A percentile compares a stretch with the other conserved stretches of the same genome.
Evolutionary conservation across 2,888 invertebrate species (phyloP).

Genomic region (Eulithis testata): DNA sequence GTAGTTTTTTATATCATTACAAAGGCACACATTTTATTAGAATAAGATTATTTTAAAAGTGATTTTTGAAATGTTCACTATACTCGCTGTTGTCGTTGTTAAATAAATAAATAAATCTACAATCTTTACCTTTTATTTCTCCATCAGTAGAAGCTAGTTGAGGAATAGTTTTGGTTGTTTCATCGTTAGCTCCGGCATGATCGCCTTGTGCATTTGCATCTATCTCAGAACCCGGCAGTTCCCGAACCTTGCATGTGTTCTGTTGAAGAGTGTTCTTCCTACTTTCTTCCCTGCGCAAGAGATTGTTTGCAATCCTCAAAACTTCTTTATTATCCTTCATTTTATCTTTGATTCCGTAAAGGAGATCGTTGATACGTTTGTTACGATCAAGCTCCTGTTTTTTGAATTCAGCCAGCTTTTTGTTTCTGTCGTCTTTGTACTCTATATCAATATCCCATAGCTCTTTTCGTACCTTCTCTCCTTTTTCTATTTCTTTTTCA

Average conservation of each 20-base stretch:
- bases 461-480: slow-evolving; percentile 57
- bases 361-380: slow-evolving; percentile 65
- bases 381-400: slow-evolving; percentile 61
- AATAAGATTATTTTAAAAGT: too few relatives aligned
- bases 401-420: slow-evolving; percentile 53
- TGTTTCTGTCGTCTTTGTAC: slow-evolving; percentile 50
- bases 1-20: too few relatives aligned
- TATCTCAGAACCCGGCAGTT: slow-evolving; percentile 44
- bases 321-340: slow-evolving; percentile 79
- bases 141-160: slow-evolving; percentile 15
- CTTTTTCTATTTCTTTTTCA: slow-evolving; percentile 32
- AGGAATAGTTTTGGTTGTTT: slow-evolving; percentile 14
- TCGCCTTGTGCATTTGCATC: slow-evolving; percentile 69
- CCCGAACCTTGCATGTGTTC: slow-evolving; percentile 44
- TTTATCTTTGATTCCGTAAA: slow-evolving; percentile 73
- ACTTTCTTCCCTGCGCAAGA: slow-evolving; percentile 65
- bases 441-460: slow-evolving; percentile 62
- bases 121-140: slow-evolving; percentile 16
- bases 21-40: too few relatives aligned
- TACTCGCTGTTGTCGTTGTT: too few relatives aligned
- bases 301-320: slow-evolving; percentile 66
- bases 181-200: slow-evolving; percentile 41
- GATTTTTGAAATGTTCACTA: too few relatives aligned
- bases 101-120: too few relatives aligned
- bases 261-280: slow-evolving; percentile 50